Evolutionary conservation across 2,888 invertebrate genomes (phyloP).

Genomic region (Apeira syringaria): DNA sequence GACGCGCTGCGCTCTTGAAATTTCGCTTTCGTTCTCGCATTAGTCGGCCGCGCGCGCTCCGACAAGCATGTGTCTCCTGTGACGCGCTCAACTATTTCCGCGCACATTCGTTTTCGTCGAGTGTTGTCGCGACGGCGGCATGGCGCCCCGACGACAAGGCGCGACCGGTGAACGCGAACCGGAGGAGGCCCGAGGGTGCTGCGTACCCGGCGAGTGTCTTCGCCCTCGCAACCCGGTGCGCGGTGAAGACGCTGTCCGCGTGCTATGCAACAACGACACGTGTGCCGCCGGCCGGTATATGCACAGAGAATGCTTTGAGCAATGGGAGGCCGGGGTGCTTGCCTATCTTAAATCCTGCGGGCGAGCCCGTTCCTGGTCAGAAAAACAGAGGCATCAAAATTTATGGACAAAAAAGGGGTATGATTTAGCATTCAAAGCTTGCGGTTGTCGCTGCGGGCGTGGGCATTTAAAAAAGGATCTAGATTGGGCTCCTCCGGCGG

Average conservation of each 20-base stretch:
- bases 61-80: slow-evolving; percentile 84
- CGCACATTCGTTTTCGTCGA: slow-evolving; percentile 73
- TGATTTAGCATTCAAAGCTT: slow-evolving; percentile 97
- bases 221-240: slow-evolving; percentile 86
- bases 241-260: slow-evolving; percentile 91
- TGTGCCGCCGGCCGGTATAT: slow-evolving; percentile 95
- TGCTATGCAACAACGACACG: slow-evolving; percentile 97
- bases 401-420: slow-evolving; percentile 99
- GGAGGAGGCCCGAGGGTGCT: slow-evolving; percentile 87
- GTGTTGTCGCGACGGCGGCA: slow-evolving; percentile 48
- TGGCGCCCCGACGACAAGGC: slow-evolving; percentile 81
- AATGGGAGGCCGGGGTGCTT: slow-evolving; percentile 95
- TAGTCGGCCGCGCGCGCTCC: slow-evolving; percentile 84
- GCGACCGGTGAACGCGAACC: slow-evolving; percentile 75
- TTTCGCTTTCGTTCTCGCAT: slow-evolving; percentile 87
- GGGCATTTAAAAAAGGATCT: slow-evolving; percentile 97
- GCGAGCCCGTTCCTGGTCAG: slow-evolving; percentile 96
- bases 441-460: slow-evolving; percentile 95
- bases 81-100: slow-evolving; percentile 69
- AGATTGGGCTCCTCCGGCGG: slow-evolving; percentile 92
- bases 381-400: slow-evolving; percentile 96
- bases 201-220: slow-evolving; percentile 93
- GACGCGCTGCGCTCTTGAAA: slow-evolving; percentile 86
- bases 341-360: slow-evolving; percentile 95
- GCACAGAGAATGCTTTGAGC: slow-evolving; percentile 98